These are phyloP conservation scores for Channa argus DNA, from an alignment of 2,113 vertebrate genomes.

Conservation along the genomic window DNA sequence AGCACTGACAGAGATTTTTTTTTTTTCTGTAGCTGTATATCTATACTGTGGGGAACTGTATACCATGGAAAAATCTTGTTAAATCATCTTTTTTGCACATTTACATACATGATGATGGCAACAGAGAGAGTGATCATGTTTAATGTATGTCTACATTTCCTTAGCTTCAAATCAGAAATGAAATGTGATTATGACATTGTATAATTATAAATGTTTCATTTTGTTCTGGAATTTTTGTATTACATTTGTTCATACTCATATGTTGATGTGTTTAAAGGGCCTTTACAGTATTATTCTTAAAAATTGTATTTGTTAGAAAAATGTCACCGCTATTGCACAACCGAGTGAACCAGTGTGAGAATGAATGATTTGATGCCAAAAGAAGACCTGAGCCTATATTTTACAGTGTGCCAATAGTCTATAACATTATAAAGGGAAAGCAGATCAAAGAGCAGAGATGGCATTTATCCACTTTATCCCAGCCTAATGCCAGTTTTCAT, in stretches of 20 bases:
- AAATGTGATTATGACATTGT: neutral
- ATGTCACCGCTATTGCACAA: constrained; percentile 3
- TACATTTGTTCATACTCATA: neutral
- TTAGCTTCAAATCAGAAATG: neutral
- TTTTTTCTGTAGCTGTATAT: constrained; percentile 3
- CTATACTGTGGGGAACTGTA: neutral
- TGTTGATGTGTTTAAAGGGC: neutral
- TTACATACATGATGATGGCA: constrained; percentile 1
- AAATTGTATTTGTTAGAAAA: neutral
- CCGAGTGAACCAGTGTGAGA: constrained; percentile 24
- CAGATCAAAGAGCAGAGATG: constrained; percentile 66
- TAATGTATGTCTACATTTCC: no score
- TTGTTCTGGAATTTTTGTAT: neutral
- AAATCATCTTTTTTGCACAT: constrained; percentile 21
- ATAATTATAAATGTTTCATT: no score
- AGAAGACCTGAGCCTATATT: constrained; percentile 32
- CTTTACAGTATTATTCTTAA: neutral
- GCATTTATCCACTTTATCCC: constrained; percentile 70
- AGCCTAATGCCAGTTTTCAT: constrained; percentile 63
- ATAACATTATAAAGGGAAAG: constrained; percentile 35
- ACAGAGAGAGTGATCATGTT: no score
- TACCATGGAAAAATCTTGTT: constrained; percentile 2
- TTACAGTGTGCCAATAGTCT: constrained; percentile 44
- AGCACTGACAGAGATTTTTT: constrained; percentile 32
- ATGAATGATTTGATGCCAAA: constrained; percentile 24